Conservation (phyloP, 2,797 vertebrate species). For the Tinamus major region DNA sequence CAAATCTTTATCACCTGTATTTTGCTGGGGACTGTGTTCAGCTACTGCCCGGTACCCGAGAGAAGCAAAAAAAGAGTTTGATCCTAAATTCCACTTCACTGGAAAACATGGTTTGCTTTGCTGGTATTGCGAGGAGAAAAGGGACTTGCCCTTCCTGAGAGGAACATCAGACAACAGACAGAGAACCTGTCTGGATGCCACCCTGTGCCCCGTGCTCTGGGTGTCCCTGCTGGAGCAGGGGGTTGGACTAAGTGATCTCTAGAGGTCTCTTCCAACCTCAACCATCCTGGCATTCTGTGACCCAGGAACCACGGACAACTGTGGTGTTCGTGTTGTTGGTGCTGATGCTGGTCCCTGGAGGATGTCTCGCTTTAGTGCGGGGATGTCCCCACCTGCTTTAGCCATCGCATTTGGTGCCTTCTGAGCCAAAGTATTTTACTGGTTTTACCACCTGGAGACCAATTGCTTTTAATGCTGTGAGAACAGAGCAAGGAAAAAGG, state of each 20-base stretch:
- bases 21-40: neutral
- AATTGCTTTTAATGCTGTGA: neutral
- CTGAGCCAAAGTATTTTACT: neutral
- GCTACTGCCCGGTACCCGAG: neutral
- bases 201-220: too few species aligned
- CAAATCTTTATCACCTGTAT: constrained; percentile 25
- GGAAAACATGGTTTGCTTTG: neutral
- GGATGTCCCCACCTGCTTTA: neutral
- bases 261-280: too few species aligned
- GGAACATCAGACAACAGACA: neutral
- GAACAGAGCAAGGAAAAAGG: neutral
- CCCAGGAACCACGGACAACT: neutral
- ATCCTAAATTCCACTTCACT: neutral
- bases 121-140: neutral
- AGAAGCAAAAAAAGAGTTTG: neutral
- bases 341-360: neutral
- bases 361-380: neutral
- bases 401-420: neutral
- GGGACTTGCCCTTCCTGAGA: neutral
- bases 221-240: too few species aligned
- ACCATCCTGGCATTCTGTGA: neutral
- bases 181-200: too few species aligned
- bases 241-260: too few species aligned
- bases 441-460: neutral
- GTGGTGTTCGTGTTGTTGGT: neutral